These are phyloP conservation scores for Myiopsitta monachus DNA, from an alignment of 2,113 vertebrate species.

Conservation along the genomic window DNA sequence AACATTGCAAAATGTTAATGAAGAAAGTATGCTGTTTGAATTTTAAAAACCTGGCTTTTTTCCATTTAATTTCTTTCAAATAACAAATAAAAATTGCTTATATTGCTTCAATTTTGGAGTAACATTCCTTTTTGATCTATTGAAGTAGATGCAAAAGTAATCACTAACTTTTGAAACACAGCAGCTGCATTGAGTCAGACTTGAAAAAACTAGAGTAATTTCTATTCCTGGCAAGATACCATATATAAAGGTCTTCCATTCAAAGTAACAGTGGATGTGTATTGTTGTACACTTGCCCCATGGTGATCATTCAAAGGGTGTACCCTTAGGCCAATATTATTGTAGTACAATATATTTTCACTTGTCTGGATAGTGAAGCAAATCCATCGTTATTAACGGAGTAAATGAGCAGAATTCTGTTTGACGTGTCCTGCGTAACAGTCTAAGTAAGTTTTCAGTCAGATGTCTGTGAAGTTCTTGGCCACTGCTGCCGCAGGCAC, in stretches of 20 bases:
- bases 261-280: not conserved
- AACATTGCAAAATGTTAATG: constrained; percentile 49
- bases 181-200: constrained; percentile 38
- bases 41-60: not conserved
- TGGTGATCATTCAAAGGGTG: not conserved
- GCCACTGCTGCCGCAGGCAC: not conserved
- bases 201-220: constrained; percentile 32
- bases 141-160: constrained; percentile 38
- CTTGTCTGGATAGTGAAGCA: constrained; percentile 14
- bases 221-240: not conserved
- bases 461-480: not conserved
- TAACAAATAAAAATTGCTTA: constrained; percentile 44
- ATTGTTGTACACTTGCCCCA: not conserved
- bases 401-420: constrained; percentile 23
- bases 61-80: constrained; percentile 66
- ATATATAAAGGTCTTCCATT: not conserved
- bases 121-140: constrained; percentile 8
- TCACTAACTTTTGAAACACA: constrained; percentile 34
- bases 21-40: constrained; percentile 41
- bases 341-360: constrained; percentile 21
- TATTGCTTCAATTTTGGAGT: constrained; percentile 38
- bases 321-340: not conserved
- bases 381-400: not conserved
- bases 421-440: not conserved
- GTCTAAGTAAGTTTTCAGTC: not conserved